A percentile compares a stretch with the other conserved stretches of the same genome.
These are phyloP conservation scores for Rhadinocentrus ornatus DNA, from an alignment of 2,797 vertebrate genomes.

Conservation along the genomic window DNA sequence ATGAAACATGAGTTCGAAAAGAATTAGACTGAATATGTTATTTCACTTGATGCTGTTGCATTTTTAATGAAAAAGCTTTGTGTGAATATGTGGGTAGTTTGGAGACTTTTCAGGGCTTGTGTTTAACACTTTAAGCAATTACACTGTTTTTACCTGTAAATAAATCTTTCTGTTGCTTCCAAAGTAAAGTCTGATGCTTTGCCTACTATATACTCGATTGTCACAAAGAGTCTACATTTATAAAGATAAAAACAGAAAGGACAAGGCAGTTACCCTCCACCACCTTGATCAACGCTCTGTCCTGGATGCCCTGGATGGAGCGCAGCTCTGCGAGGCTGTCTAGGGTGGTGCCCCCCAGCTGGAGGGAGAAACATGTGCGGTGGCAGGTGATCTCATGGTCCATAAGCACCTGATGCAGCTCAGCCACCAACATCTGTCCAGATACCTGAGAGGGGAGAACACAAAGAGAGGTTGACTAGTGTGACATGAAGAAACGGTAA, in stretches of 20 bases:
- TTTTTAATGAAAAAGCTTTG: too few relatives aligned
- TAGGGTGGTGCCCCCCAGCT: slow-evolving; percentile 86
- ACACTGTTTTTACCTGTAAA: not conserved
- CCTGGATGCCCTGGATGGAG: slow-evolving; percentile 87
- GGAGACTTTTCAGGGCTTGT: too few relatives aligned
- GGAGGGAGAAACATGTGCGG: slow-evolving; percentile 93
- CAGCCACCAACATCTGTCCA: slow-evolving; percentile 93
- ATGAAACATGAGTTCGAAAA: not conserved
- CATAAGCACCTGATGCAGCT: slow-evolving; percentile 96
- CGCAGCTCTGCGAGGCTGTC: slow-evolving; percentile 89
- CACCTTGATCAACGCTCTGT: slow-evolving; percentile 88
- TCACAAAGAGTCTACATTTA: not conserved
- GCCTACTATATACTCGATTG: not conserved
- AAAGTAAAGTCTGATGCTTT: not conserved
- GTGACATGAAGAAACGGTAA: not conserved
- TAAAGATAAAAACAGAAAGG: slow-evolving; percentile 1
- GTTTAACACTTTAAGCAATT: not conserved
- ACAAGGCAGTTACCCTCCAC: slow-evolving; percentile 87
- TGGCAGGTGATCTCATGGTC: slow-evolving; percentile 93
- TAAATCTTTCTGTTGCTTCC: not conserved
- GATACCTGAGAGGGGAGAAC: slow-evolving; percentile 84
- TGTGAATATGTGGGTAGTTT: not conserved
- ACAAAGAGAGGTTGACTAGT: not conserved
- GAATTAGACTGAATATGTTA: too few relatives aligned
- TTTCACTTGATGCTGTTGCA: not conserved